A percentile compares a stretch with the other conserved stretches of the same genome.
Evolutionary conservation across 30 jellyfish, hydroid and myxozoan species (phyloP).

Genomic region (Sanderia malayensis): DNA sequence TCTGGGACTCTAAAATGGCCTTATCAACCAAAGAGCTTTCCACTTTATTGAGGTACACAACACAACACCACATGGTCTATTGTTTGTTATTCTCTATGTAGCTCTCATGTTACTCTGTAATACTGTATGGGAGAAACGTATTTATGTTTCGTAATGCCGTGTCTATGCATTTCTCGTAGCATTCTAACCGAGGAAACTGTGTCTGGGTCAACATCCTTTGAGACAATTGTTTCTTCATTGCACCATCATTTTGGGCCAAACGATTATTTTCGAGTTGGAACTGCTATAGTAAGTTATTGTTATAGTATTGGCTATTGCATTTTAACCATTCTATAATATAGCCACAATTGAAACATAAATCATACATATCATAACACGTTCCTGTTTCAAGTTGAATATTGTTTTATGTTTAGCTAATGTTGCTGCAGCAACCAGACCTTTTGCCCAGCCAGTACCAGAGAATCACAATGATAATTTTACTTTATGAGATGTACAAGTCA

Average conservation of each 20-base stretch:
- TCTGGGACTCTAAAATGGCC: too few relatives aligned
- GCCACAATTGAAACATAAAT: too few relatives aligned
- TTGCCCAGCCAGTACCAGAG: slow-evolving; percentile 83
- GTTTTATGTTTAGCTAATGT: slow-evolving; percentile 52
- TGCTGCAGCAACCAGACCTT: slow-evolving; percentile 84
- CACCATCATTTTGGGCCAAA: slow-evolving; percentile 96
- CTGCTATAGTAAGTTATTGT: slow-evolving; percentile 69
- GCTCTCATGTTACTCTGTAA: neutral
- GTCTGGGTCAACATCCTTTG: slow-evolving; percentile 89
- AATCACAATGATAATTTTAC: slow-evolving; percentile 64
- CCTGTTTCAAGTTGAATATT: neutral
- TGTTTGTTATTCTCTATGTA: neutral
- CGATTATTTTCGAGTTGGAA: slow-evolving; percentile 90
- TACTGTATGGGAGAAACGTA: neutral
- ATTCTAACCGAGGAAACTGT: slow-evolving; percentile 92
- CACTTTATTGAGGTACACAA: slow-evolving; percentile 49
- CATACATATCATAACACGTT: neutral
- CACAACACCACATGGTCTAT: too few relatives aligned
- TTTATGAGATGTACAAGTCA: slow-evolving; percentile 82
- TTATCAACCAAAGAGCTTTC: slow-evolving; percentile 78
- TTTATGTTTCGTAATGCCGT: neutral
- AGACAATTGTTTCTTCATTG: slow-evolving; percentile 71
- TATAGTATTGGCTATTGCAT: neutral
- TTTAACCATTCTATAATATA: neutral
- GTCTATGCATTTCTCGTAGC: slow-evolving; percentile 24